A percentile compares a stretch with the other conserved stretches of the same genome.
Conservation (phyloP, 2,797 vertebrate genomes). For the Meda fulgida region DNA sequence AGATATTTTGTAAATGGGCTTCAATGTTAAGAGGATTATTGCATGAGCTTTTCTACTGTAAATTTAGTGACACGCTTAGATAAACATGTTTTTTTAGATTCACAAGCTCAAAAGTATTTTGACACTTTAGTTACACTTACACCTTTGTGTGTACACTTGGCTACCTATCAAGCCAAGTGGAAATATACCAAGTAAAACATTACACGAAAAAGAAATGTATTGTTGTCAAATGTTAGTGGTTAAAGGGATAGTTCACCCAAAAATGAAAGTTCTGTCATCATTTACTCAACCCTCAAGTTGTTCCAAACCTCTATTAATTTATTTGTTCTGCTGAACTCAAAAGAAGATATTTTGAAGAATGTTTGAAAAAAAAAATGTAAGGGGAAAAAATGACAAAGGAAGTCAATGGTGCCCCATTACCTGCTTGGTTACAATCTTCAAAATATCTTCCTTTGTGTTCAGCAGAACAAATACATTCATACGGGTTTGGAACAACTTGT, state of each 20-base stretch:
- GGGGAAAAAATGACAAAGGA: too few species aligned
- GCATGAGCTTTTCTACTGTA: constrained; percentile 53
- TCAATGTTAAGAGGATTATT: constrained; percentile 67
- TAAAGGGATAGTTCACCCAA: neutral
- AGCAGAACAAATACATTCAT: neutral
- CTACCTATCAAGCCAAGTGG: neutral
- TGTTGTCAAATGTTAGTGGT: neutral
- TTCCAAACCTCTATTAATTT: neutral
- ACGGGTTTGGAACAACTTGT: neutral
- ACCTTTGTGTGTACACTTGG: neutral
- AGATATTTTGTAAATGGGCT: constrained; percentile 70
- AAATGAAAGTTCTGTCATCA: neutral
- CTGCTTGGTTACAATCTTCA: neutral
- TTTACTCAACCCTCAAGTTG: neutral
- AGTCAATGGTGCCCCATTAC: neutral
- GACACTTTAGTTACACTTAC: neutral
- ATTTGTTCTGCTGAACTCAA: neutral
- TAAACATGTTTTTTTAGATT: constrained; percentile 11
- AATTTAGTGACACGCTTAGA: constrained; percentile 12
- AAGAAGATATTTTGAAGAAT: neutral
- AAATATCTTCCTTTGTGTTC: neutral
- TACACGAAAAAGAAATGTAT: neutral
- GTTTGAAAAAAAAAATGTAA: neutral
- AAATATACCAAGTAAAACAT: neutral
- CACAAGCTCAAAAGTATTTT: neutral